phyloP scores from a whole-genome alignment of 2,888 invertebrate genomes.

The Mechanitis messenoides region DNA sequence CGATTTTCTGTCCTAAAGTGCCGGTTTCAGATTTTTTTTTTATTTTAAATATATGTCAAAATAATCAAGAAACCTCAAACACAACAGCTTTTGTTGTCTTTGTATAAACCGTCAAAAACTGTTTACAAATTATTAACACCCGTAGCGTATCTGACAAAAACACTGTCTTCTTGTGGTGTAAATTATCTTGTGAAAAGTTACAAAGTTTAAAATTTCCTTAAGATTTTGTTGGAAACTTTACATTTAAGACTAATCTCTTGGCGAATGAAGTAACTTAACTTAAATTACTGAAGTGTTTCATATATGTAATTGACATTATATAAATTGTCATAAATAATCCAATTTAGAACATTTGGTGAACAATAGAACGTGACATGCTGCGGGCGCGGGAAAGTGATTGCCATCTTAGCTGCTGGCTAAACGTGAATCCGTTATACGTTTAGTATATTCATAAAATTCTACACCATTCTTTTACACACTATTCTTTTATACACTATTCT shows the following conservation, averaged over 20 bases:
- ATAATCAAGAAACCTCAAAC: not conserved
- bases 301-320: not conserved
- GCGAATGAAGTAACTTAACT: too few species aligned
- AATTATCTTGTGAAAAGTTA: constrained; percentile 10
- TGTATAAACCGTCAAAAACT: not conserved
- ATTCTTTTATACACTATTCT: too few species aligned
- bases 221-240: too few species aligned
- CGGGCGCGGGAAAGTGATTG: constrained; percentile 49
- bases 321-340: constrained; percentile 29
- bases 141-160: constrained; percentile 1
- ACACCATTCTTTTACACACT: too few species aligned
- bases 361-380: constrained; percentile 64
- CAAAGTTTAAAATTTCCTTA: constrained; percentile 3
- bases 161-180: constrained; percentile 11
- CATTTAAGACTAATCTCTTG: too few species aligned
- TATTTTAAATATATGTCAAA: too few species aligned
- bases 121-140: constrained; percentile 1
- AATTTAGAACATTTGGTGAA: constrained; percentile 53
- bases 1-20: too few species aligned
- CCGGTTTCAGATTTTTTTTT: too few species aligned
- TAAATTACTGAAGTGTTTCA: not conserved
- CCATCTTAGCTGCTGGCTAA: constrained; percentile 38
- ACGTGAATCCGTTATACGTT: constrained; percentile 17
- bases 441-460: not conserved
- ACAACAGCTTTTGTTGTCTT: not conserved